A percentile compares a stretch with the other conserved stretches of the same genome.
phyloP scores from a whole-genome alignment of 2,888 invertebrate species.

The Hyppa rectilinea region DNA sequence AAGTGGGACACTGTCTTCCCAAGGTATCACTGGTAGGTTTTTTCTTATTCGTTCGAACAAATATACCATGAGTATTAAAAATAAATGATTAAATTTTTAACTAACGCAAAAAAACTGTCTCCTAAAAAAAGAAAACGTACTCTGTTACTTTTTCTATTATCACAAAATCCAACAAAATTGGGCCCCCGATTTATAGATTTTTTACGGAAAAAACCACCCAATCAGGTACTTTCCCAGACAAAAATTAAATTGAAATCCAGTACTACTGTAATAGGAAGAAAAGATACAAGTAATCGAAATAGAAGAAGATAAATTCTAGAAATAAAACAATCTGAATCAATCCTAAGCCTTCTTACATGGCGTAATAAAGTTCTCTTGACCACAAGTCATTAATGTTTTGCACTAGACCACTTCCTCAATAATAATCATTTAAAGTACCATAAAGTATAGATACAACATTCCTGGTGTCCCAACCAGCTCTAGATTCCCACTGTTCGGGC shows the following conservation, averaged over 20 bases:
- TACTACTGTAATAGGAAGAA: constrained; percentile 34
- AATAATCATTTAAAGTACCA: constrained; percentile 43
- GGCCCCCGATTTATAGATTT: constrained; percentile 85
- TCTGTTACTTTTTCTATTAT: constrained; percentile 40
- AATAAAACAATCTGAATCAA: constrained; percentile 20
- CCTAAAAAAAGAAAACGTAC: not conserved
- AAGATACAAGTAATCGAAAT: constrained; percentile 29
- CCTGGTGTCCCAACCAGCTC: constrained; percentile 51
- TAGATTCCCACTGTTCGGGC: constrained; percentile 81
- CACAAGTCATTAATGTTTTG: constrained; percentile 48
- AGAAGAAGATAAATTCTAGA: constrained; percentile 15
- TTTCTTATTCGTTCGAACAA: too few species aligned
- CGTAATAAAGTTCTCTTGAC: constrained; percentile 39
- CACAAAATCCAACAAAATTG: constrained; percentile 34
- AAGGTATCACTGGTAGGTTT: constrained; percentile 21
- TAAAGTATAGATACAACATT: constrained; percentile 55
- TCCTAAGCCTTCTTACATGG: constrained; percentile 9
- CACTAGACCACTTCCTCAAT: constrained; percentile 56
- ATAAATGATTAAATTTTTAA: not conserved
- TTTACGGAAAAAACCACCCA: constrained; percentile 85
- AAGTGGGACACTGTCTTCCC: constrained; percentile 53
- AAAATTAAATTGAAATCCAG: constrained; percentile 72
- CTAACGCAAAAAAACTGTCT: not conserved
- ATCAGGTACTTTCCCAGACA: constrained; percentile 77
- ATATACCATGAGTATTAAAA: too few species aligned